Conservation (phyloP, 1,140 invertebrate species). For the Aphelenchoides besseyi region DNA sequence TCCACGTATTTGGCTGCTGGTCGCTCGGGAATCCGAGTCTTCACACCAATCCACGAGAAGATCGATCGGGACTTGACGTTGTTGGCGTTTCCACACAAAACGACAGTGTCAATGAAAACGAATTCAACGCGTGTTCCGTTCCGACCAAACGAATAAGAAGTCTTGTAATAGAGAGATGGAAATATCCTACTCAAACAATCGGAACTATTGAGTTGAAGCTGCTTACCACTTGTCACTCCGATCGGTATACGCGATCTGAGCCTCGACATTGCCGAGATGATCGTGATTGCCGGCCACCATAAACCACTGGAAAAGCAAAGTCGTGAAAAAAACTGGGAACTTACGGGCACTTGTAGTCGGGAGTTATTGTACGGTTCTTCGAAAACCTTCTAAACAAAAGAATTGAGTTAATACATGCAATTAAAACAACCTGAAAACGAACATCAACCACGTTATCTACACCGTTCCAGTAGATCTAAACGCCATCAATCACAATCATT, state of each 20-base stretch:
- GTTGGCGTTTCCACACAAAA: slow-evolving; percentile 50
- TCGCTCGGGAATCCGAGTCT: slow-evolving; percentile 32
- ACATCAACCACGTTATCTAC: slow-evolving; percentile 39
- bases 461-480: slow-evolving; percentile 51
- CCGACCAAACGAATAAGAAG: slow-evolving; percentile 32
- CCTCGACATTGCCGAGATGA: slow-evolving; percentile 65
- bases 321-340: no score
- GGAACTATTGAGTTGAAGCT: background rate
- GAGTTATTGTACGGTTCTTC: slow-evolving; percentile 43
- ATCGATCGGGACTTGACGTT: slow-evolving; percentile 33
- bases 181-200: slow-evolving; percentile 46
- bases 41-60: slow-evolving; percentile 36
- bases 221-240: slow-evolving; percentile 63
- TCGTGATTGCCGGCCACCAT: slow-evolving; percentile 67
- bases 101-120: slow-evolving; percentile 49
- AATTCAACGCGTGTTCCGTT: slow-evolving; percentile 29
- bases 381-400: slow-evolving; percentile 39
- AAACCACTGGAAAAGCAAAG: slow-evolving; percentile 60
- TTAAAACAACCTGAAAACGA: slow-evolving; percentile 33
- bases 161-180: slow-evolving; percentile 44
- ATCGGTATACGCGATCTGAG: slow-evolving; percentile 64
- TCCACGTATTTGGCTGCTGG: slow-evolving; percentile 32
- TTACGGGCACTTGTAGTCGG: no score
- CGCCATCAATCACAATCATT: slow-evolving; percentile 45
- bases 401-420: background rate